Evolutionary conservation across 2,797 vertebrate genomes (phyloP), one percentile per base, ranked within the genome.

Genomic region (Manis pentadactyla): DNA sequence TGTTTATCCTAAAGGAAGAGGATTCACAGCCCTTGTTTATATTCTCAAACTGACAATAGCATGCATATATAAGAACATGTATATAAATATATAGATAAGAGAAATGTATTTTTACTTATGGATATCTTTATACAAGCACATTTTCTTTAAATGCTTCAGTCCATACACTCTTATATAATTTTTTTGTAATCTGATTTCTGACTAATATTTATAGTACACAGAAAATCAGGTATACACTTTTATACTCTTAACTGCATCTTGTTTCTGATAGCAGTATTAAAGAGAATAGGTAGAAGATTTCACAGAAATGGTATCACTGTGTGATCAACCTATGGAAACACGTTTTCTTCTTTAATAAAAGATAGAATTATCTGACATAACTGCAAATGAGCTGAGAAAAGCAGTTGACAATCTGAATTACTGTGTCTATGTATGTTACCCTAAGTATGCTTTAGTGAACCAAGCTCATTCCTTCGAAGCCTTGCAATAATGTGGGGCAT

Each of bases 401-500:
- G 63, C 53, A 75, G 49, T 89, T 93, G 87, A 69, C 34, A n/a
- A 85, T 7, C 7, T 34, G n/a, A 18, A 29, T 94, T 93, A 25
- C 74, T 97, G 96, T 71, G 61, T 92, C 93, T 97, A 71, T 87
- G 87, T 97, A 94, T 86, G 46, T 6, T 86, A 15, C 55, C 55
- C 97, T 94, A 93, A 97, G 93, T 98, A 96, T 96, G 95, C 71
- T 97, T 81, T 4, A 13, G 49, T 66, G 53, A 95, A 69, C 94
- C 91, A 95, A 97, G 49, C 5, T 11, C 4, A 61, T 87, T 94
- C 97, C 88, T 97, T 98, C 97, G 90, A 95, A 98, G 94, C 96
- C 51, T 94, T 96, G 59, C 90, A 97, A 73, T 92, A 94, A 97
- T 88, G 61, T 53, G 14, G 14, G 42, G 13, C 15, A 53, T 55